A percentile compares a stretch with the other conserved stretches of the same genome.
These are phyloP conservation scores for Ceyx cyanopectus DNA, from an alignment of 2,113 vertebrate genomes.

Conservation along the genomic window DNA sequence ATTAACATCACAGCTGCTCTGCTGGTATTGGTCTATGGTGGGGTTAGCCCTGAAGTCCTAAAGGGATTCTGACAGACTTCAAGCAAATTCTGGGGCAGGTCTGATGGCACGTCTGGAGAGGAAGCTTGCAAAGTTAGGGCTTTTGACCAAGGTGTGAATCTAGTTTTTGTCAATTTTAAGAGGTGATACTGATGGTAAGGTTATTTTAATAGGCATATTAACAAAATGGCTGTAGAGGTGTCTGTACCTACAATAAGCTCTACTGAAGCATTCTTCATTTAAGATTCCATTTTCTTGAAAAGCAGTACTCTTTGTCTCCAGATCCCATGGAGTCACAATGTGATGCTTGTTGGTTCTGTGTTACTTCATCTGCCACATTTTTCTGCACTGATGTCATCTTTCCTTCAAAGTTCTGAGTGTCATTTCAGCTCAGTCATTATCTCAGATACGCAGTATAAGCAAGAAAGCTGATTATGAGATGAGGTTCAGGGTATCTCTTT, in stretches of 20 bases:
- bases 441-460: background rate
- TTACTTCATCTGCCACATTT: conserved; percentile 39
- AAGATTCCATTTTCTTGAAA: background rate
- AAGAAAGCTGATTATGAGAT: conserved; percentile 29
- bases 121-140: background rate
- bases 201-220: background rate
- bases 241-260: background rate
- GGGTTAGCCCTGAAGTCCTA: background rate
- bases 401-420: conserved; percentile 28
- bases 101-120: background rate
- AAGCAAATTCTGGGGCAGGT: background rate
- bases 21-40: background rate
- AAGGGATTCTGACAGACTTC: background rate
- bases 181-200: background rate
- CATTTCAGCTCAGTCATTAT: conserved; percentile 34
- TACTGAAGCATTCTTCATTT: background rate
- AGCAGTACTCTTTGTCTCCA: background rate
- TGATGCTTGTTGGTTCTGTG: background rate
- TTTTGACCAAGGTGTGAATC: background rate
- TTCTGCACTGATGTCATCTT: conserved; percentile 23
- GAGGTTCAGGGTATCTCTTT: conserved; percentile 12
- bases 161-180: background rate
- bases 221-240: background rate
- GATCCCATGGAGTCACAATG: background rate
- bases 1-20: background rate